phyloP scores from a whole-genome alignment of 2,113 vertebrate species.

The Rhombomys opimus region DNA sequence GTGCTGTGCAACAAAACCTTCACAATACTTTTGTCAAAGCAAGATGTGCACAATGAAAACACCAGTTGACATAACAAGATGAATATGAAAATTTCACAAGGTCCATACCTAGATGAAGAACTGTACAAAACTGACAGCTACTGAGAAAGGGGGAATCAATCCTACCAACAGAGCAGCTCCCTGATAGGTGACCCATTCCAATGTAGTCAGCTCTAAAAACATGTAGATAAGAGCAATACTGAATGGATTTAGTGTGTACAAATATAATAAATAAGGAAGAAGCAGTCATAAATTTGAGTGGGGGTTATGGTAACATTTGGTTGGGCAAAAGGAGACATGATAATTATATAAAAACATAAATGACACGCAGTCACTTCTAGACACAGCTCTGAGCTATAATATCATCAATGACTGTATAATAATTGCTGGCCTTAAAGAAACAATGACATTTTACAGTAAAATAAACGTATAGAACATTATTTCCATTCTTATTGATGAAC shows the following conservation, averaged over 20 bases:
- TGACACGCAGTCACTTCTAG: background rate
- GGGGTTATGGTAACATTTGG: background rate
- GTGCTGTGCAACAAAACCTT: background rate
- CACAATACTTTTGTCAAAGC: background rate
- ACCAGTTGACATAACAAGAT: background rate
- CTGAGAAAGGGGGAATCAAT: background rate
- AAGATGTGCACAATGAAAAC: background rate
- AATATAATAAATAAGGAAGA: background rate
- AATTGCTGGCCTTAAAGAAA: background rate
- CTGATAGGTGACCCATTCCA: background rate
- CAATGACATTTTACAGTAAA: background rate
- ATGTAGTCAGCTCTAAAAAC: background rate
- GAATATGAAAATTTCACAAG: background rate
- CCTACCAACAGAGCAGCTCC: background rate
- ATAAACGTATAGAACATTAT: background rate
- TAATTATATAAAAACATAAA: background rate
- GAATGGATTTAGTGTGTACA: background rate
- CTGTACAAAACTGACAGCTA: background rate
- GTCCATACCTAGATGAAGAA: background rate
- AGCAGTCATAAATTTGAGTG: background rate
- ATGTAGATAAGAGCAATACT: background rate
- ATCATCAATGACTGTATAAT: background rate
- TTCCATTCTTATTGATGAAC: slow-evolving; percentile 14
- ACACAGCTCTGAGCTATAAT: background rate
- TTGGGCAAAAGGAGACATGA: background rate